Evolutionary conservation across 2,888 invertebrate species (phyloP).

Genomic region (Teleiodes luculella): DNA sequence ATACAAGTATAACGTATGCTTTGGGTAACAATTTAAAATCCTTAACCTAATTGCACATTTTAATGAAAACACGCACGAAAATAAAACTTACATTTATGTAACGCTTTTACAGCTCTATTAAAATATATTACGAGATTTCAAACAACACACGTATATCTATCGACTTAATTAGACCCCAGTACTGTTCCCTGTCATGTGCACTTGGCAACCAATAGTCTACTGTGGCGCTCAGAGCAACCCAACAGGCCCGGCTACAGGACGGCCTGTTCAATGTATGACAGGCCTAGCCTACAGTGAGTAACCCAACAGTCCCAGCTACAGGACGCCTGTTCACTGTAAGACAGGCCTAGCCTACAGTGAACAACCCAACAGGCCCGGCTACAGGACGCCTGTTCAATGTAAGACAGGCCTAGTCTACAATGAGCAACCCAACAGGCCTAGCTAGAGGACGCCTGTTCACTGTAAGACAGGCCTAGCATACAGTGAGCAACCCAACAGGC

Average conservation of each 20-base stretch:
- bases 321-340: no score
- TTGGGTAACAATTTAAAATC: constrained; percentile 70
- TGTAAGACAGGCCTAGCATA: constrained; percentile 31
- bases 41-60: constrained; percentile 71
- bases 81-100: constrained; percentile 61
- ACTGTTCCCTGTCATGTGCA: constrained; percentile 61
- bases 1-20: constrained; percentile 55
- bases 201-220: no score
- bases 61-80: constrained; percentile 68
- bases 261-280: no score
- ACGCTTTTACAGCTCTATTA: constrained; percentile 56
- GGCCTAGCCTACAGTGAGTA: no score
- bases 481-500: constrained; percentile 41
- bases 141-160: constrained; percentile 70
- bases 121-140: constrained; percentile 78
- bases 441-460: no score
- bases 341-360: constrained; percentile 26
- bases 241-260: no score
- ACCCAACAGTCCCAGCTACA: no score
- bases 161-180: constrained; percentile 62
- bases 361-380: constrained; percentile 54
- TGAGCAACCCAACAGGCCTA: no score
- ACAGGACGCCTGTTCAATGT: no score
- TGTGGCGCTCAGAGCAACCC: not conserved
- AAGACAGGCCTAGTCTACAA: no score